A percentile compares a stretch with the other conserved stretches of the same genome.
Conservation (phyloP, 2,888 invertebrate genomes). For the Gerris lacustris region DNA sequence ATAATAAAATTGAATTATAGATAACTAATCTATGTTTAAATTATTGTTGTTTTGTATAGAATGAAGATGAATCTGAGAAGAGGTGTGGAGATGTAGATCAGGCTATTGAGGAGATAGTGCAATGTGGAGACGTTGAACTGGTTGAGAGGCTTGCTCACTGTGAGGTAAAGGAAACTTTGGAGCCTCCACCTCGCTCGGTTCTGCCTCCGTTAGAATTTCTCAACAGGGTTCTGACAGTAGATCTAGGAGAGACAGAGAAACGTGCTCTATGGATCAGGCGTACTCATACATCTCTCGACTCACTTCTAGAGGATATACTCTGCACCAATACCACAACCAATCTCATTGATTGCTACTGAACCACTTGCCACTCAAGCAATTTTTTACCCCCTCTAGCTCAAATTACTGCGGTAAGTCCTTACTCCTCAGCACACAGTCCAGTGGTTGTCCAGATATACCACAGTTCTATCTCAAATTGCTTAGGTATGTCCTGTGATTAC, state of each 20-base stretch:
- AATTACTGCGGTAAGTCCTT: no score
- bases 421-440: no score
- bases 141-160: constrained; percentile 48
- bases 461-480: no score
- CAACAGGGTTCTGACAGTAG: neutral
- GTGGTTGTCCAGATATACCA: no score
- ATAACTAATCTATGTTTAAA: no score
- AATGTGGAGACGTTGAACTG: constrained; percentile 49
- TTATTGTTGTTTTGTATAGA: no score
- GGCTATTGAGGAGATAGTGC: constrained; percentile 53
- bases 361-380: no score
- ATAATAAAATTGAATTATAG: no score
- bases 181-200: neutral
- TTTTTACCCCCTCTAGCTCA: no score
- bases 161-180: neutral
- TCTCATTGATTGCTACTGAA: constrained; percentile 58
- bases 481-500: no score
- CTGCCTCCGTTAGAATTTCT: neutral
- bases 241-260: constrained; percentile 29
- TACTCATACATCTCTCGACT: constrained; percentile 53
- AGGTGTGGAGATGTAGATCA: constrained; percentile 29
- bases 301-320: constrained; percentile 61
- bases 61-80: neutral
- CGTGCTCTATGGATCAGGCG: constrained; percentile 54
- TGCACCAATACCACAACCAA: constrained; percentile 48